Percentiles rank a stretch among this genome's conserved stretches.
Evolutionary conservation across 2,113 vertebrate genomes (phyloP).

Genomic region (Paramormyrops kingsleyae): DNA sequence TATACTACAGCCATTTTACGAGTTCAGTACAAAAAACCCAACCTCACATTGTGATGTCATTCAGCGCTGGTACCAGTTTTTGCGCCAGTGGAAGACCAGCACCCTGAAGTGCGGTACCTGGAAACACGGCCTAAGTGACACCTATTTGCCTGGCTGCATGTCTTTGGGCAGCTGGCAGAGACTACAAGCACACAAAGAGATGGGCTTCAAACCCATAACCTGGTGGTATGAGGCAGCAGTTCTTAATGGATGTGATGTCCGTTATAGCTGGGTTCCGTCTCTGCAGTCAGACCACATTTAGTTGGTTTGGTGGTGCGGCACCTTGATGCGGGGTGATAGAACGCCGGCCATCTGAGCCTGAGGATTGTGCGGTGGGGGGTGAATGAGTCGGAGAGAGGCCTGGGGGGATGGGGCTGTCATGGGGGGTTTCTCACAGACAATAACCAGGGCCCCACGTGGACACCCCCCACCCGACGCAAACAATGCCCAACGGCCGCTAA

Average conservation of each 20-base stretch:
- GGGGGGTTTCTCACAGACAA: conserved; percentile 47
- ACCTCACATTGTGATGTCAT: too few species aligned
- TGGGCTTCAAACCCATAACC: background rate
- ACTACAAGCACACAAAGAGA: background rate
- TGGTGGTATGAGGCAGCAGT: background rate
- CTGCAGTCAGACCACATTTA: background rate
- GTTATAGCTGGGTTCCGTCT: background rate
- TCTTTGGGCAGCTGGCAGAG: background rate
- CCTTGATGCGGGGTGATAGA: conserved; percentile 19
- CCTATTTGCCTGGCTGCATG: background rate
- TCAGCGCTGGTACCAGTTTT: too few species aligned
- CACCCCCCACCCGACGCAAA: conserved; percentile 50
- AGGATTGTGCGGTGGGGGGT: conserved; percentile 31
- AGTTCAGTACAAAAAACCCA: background rate
- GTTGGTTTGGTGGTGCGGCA: background rate
- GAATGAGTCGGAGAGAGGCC: background rate
- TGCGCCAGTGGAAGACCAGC: too few species aligned
- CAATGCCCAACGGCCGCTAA: conserved; percentile 40
- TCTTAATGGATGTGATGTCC: background rate
- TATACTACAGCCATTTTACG: background rate
- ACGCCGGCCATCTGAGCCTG: conserved; percentile 38
- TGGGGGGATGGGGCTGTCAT: conserved; percentile 8
- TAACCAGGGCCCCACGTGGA: conserved; percentile 29
- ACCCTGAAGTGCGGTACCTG: too few species aligned
- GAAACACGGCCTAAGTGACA: background rate